phyloP scores from a whole-genome alignment of 1,140 invertebrate species.

The Bombus affinis region DNA sequence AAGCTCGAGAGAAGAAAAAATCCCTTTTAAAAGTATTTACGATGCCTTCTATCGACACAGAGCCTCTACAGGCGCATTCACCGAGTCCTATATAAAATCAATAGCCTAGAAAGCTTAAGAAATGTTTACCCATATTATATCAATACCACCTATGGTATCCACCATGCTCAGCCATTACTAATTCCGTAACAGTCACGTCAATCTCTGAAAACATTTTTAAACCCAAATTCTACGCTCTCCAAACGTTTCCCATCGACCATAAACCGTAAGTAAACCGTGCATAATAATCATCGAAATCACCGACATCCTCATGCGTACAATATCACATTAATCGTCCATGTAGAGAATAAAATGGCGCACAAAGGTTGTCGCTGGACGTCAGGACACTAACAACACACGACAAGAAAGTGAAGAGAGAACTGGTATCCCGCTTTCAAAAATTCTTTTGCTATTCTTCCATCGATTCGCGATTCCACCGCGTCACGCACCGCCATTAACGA shows the following conservation, averaged over 20 bases:
- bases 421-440: conserved; percentile 3
- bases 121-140: neutral
- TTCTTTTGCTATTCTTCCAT: conserved; percentile 8
- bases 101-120: neutral
- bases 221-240: neutral
- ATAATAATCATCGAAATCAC: conserved; percentile 2
- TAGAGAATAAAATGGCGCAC: neutral
- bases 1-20: neutral
- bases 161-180: neutral
- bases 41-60: neutral
- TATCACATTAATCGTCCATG: neutral
- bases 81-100: neutral
- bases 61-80: too few species aligned
- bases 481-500: conserved; percentile 29
- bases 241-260: neutral
- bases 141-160: neutral
- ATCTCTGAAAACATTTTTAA: neutral
- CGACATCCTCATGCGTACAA: neutral
- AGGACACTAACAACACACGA: neutral
- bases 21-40: neutral
- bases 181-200: neutral
- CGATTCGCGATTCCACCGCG: conserved; percentile 22
- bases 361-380: neutral
- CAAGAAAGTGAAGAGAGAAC: neutral
- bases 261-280: neutral